Base-by-base conservation (phyloP, 2,888 invertebrate genomes). In the Ophion ellenae region DNA sequence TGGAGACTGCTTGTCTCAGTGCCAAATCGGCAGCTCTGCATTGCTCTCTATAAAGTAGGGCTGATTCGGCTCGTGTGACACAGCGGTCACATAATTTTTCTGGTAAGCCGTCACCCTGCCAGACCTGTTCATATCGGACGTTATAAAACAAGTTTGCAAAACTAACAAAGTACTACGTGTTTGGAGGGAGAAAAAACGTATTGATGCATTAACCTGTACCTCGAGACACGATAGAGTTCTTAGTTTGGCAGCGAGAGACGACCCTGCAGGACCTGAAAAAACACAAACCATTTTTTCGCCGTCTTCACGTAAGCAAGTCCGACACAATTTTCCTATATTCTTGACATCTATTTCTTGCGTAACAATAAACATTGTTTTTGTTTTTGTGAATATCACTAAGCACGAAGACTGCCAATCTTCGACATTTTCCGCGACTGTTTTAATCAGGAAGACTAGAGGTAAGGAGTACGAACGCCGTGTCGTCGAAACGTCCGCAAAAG, bases 61-160 rank as follows among this genome's bases (percentile, higher is more conserved):
- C 94, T 1, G 94, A 94, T 81, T 94, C 94, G 2, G 94, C 93
- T 90, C 94, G 90, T 3, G 92, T 93, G 2, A 94, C 93, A 32
- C 94, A 94, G 10, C 93, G 90, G 80, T 93, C 93, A 53, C 94
- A 94, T 90, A 94, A 92, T 88, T 93, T 94, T 84, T 94, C 94
- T 3, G 94, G 94, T 67, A 94, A 88, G 11, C 94, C 94, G 71
- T 94, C 94, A 2, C 94, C 94, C 85, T 94, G 94, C 90, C 92
- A 92, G 14, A 94, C 92, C 94, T 94, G 40, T 20, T n/a, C 75
- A 86, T 36, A 83, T 28, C 5, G 10, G 67, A 32, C 20, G 40
- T 53, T 71, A 63, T 66, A 5, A 59, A 66, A 75, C 63, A 9
- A 40, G 2, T 70, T 53, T 69, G 7, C 2, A 20, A n/a, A 1